These are phyloP conservation scores for Bombycilla garrulus DNA, from an alignment of 2,113 vertebrate genomes.

Conservation along the genomic window DNA sequence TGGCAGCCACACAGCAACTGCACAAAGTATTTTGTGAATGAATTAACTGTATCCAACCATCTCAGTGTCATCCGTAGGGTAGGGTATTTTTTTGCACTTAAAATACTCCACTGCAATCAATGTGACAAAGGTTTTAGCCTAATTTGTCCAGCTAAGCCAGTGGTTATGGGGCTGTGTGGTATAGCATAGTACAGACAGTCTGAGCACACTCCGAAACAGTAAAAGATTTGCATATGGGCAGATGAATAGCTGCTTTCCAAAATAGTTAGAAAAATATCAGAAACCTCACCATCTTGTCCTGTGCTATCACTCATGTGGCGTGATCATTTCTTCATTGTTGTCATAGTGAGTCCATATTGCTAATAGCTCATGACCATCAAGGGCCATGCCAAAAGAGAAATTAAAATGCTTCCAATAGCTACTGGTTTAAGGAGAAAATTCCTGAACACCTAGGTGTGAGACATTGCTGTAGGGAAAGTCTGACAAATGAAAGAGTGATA, in stretches of 20 bases:
- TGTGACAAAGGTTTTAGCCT: not conserved
- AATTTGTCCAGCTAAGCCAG: not conserved
- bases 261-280: not conserved
- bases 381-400: not conserved
- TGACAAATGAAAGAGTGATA: not conserved
- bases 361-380: not conserved
- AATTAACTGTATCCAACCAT: not conserved
- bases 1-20: not conserved
- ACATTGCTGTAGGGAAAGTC: not conserved
- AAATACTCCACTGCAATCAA: not conserved
- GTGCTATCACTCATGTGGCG: not conserved
- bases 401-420: not conserved
- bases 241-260: not conserved
- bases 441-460: not conserved
- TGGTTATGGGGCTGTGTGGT: not conserved
- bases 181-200: not conserved
- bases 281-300: not conserved
- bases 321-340: not conserved
- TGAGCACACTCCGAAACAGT: not conserved
- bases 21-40: conserved; percentile 20
- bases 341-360: not conserved
- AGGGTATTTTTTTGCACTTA: not conserved
- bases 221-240: not conserved
- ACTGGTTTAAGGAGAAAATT: not conserved
- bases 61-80: not conserved